These are phyloP conservation scores for Pseudochirops corinnae DNA, from an alignment of 2,797 vertebrate species.

Conservation along the genomic window DNA sequence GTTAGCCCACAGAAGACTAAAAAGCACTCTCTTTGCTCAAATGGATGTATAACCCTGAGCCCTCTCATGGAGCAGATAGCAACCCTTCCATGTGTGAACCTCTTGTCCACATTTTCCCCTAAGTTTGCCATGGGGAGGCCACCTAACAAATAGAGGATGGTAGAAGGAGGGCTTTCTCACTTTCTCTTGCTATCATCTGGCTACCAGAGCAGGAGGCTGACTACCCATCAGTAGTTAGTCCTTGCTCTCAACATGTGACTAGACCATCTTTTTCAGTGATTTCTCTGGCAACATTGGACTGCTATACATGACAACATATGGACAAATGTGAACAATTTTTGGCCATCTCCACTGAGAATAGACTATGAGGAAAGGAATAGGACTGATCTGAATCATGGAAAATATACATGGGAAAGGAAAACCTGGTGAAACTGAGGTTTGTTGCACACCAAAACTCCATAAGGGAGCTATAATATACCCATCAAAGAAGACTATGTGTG, in stretches of 20 bases:
- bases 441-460: neutral
- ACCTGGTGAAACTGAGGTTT: neutral
- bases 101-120: neutral
- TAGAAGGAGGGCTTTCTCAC: neutral
- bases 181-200: neutral
- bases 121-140: neutral
- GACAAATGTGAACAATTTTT: neutral
- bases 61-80: neutral
- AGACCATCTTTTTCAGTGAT: neutral
- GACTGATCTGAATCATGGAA: neutral
- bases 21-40: neutral
- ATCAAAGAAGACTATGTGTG: conserved; percentile 24
- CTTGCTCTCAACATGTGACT: neutral
- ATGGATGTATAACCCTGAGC: neutral
- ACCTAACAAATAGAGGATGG: neutral
- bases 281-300: neutral
- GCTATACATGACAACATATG: conserved; percentile 13
- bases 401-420: neutral
- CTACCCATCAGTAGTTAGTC: neutral
- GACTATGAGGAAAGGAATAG: neutral
- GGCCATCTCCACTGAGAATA: neutral
- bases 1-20: neutral
- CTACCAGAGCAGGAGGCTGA: neutral
- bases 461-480: neutral
- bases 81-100: neutral